Conservation (phyloP, 2,797 vertebrate species). For the Periophthalmus magnuspinnatus region DNA sequence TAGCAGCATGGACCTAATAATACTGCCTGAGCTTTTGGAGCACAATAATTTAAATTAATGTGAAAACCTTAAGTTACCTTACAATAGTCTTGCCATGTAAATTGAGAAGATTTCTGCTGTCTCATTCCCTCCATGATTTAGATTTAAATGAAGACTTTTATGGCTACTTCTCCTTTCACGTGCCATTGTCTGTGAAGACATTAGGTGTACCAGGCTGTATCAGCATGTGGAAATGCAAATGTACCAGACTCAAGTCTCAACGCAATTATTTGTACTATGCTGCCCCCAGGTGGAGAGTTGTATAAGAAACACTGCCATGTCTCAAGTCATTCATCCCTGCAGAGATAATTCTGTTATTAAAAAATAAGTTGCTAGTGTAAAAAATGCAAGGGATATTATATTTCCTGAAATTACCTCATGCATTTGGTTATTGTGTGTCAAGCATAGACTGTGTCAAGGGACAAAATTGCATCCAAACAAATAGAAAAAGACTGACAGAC, state of each 20-base stretch:
- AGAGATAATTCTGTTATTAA: neutral
- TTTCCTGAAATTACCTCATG: neutral
- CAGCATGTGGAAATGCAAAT: neutral
- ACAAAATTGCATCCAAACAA: neutral
- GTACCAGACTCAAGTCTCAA: neutral
- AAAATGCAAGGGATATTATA: neutral
- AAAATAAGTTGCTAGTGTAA: neutral
- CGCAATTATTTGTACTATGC: slow-evolving; percentile 11
- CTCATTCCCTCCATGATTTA: neutral
- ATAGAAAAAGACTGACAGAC: neutral
- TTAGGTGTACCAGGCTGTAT: neutral
- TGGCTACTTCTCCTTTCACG: neutral
- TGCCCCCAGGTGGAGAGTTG: slow-evolving; percentile 46
- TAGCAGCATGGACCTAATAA: too few relatives aligned
- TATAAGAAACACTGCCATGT: neutral
- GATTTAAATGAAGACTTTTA: neutral
- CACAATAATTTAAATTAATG: too few relatives aligned
- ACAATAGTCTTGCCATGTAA: too few relatives aligned
- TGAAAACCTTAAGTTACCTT: too few relatives aligned
- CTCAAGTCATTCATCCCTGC: neutral
- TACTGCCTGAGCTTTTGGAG: too few relatives aligned
- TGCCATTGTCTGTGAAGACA: neutral
- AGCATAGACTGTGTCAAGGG: neutral
- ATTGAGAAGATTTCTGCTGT: neutral
- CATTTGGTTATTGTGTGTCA: neutral